Conservation (phyloP, 2,797 vertebrate species). For the Sardinella longiceps region DNA sequence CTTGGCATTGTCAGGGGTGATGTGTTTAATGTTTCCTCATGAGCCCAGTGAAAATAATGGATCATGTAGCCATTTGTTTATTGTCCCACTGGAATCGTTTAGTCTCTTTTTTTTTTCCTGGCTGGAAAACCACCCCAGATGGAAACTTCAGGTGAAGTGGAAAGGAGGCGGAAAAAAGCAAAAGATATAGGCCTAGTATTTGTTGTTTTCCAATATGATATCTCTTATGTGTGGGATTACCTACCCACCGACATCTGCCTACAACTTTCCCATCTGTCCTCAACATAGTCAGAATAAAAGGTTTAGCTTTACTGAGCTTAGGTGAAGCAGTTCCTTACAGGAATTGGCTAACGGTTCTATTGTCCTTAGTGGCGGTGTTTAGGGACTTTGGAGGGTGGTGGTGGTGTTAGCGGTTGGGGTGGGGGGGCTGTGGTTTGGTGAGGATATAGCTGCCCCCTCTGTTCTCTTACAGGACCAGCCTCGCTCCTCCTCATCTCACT, state of each 20-base stretch:
- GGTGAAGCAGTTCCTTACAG: neutral
- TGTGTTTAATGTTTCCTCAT: neutral
- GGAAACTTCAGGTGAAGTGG: neutral
- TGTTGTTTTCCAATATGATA: neutral
- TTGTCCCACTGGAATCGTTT: neutral
- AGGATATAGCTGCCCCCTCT: slow-evolving; percentile 75
- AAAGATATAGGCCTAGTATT: neutral
- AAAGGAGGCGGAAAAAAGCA: neutral
- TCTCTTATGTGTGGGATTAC: neutral
- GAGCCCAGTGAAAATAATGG: neutral
- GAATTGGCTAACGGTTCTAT: neutral
- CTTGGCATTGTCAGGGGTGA: neutral
- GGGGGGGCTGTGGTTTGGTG: slow-evolving; percentile 52
- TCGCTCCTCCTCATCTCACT: slow-evolving; percentile 76
- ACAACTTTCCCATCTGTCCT: neutral
- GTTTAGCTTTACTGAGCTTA: neutral
- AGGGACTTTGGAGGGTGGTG: neutral
- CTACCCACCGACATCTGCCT: neutral
- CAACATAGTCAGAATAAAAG: neutral
- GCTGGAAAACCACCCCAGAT: neutral
- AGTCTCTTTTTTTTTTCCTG: neutral
- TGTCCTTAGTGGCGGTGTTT: neutral
- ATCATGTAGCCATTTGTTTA: neutral
- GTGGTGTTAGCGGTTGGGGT: neutral
- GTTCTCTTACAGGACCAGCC: slow-evolving; percentile 77